These are phyloP conservation scores for Sphenodon punctatus DNA, from an alignment of 2,797 vertebrate genomes.

Conservation along the genomic window DNA sequence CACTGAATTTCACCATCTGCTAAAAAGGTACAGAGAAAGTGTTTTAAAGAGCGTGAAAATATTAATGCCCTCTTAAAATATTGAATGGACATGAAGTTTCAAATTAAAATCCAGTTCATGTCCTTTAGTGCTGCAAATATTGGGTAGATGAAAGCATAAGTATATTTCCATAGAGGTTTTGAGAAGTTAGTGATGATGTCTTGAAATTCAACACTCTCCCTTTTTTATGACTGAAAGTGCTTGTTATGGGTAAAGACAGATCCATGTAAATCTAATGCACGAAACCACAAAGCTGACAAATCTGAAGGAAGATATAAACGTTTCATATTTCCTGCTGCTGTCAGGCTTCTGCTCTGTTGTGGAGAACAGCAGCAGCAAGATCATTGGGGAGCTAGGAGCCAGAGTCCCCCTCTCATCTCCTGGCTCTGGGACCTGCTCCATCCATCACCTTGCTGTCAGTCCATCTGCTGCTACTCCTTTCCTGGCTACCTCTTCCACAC, in stretches of 20 bases:
- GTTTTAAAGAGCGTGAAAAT: not conserved
- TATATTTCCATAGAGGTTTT: not conserved
- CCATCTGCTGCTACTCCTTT: too few relatives aligned
- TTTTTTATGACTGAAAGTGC: not conserved
- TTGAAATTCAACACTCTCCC: not conserved
- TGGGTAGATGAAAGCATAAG: not conserved
- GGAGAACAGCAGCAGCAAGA: too few relatives aligned
- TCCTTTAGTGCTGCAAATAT: not conserved
- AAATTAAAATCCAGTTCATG: not conserved
- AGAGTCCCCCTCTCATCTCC: too few relatives aligned
- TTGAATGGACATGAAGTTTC: constrained; percentile 13
- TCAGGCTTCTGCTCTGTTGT: too few relatives aligned
- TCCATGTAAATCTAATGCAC: not conserved
- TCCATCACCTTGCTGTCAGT: too few relatives aligned
- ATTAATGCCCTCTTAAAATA: constrained; percentile 24
- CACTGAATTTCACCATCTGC: not conserved
- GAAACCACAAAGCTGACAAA: not conserved
- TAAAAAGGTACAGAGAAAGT: not conserved
- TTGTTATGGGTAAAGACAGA: not conserved
- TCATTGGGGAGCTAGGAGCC: too few relatives aligned
- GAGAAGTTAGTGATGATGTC: not conserved
- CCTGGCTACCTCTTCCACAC: too few relatives aligned
- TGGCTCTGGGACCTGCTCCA: too few relatives aligned
- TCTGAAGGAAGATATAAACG: not conserved
- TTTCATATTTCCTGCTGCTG: too few relatives aligned